Evolutionary conservation across 2,113 vertebrate species (phyloP).

Genomic region (Merops nubicus): DNA sequence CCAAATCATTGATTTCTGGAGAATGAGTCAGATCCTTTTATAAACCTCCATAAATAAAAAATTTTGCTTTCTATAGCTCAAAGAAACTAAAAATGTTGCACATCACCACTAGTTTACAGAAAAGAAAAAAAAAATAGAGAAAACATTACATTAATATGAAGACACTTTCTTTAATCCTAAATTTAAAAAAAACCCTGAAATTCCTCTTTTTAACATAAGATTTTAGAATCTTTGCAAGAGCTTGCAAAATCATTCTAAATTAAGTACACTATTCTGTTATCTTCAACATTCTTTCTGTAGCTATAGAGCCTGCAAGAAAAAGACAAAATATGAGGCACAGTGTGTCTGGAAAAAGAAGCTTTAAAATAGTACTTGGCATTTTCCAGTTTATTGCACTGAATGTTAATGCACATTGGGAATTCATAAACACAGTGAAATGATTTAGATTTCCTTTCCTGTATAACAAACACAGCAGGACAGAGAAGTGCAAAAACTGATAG

Average conservation of each 20-base stretch:
- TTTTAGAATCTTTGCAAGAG: neutral
- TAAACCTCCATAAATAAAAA: neutral
- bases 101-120: neutral
- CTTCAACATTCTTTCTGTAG: neutral
- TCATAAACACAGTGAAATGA: conserved; percentile 50
- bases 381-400: conserved; percentile 54
- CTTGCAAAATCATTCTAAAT: neutral
- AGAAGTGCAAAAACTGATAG: conserved; percentile 2
- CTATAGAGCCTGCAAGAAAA: neutral
- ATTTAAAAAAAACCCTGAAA: neutral
- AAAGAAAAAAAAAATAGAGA: neutral
- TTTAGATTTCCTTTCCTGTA: conserved; percentile 42
- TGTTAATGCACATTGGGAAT: conserved; percentile 60
- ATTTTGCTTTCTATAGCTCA: neutral
- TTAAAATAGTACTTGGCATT: conserved; percentile 59
- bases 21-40: neutral
- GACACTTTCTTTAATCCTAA: neutral
- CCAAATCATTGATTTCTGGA: neutral
- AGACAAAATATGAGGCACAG: neutral
- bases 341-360: conserved; percentile 22
- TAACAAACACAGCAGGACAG: conserved; percentile 20
- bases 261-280: neutral
- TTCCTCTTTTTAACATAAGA: neutral
- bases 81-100: neutral
- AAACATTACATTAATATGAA: neutral